A percentile compares a stretch with the other conserved stretches of the same genome.
phyloP scores from a whole-genome alignment of 2,888 invertebrate genomes.

The Lordiphosa fenestrarum region DNA sequence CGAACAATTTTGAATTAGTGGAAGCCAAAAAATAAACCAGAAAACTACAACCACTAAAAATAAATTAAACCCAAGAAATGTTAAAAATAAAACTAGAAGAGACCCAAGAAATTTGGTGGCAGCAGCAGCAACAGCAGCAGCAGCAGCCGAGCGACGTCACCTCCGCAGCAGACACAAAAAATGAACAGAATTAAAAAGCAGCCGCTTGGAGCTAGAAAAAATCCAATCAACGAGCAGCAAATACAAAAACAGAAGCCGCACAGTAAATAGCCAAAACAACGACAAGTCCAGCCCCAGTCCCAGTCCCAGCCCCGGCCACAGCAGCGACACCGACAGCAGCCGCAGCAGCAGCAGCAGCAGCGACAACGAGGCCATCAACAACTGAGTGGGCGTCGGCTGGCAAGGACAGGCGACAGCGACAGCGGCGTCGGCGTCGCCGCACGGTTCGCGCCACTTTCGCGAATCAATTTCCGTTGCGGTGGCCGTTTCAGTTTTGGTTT shows the following conservation, averaged over 20 bases:
- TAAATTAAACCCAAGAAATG: conserved; percentile 61
- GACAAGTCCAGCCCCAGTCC: conserved; percentile 48
- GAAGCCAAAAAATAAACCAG: conserved; percentile 25
- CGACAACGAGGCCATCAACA: conserved; percentile 31
- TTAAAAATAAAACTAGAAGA: conserved; percentile 65
- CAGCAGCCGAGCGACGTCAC: conserved; percentile 29
- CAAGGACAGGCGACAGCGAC: conserved; percentile 53
- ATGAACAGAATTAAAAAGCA: conserved; percentile 66
- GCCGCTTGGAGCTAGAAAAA: conserved; percentile 56
- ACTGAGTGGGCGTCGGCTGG: conserved; percentile 63
- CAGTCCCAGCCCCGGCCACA: conserved; percentile 16
- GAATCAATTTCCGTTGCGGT: conserved; percentile 73
- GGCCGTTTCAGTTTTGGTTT: conserved; percentile 71
- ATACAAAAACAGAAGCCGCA: conserved; percentile 56
- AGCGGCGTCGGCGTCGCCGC: conserved; percentile 31
- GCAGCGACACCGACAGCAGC: conserved; percentile 18
- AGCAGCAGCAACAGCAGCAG: conserved; percentile 14
- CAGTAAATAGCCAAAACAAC: conserved; percentile 43
- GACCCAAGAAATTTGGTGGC: conserved; percentile 55
- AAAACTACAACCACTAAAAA: conserved; percentile 57
- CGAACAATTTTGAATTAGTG: conserved; percentile 54
- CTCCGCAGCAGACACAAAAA: conserved; percentile 35
- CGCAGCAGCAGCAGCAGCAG: conserved; percentile 22
- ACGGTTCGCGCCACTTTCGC: conserved; percentile 52
- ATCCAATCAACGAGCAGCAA: conserved; percentile 53